Conservation (phyloP, 2,797 vertebrate genomes). For the Tenualosa ilisha region DNA sequence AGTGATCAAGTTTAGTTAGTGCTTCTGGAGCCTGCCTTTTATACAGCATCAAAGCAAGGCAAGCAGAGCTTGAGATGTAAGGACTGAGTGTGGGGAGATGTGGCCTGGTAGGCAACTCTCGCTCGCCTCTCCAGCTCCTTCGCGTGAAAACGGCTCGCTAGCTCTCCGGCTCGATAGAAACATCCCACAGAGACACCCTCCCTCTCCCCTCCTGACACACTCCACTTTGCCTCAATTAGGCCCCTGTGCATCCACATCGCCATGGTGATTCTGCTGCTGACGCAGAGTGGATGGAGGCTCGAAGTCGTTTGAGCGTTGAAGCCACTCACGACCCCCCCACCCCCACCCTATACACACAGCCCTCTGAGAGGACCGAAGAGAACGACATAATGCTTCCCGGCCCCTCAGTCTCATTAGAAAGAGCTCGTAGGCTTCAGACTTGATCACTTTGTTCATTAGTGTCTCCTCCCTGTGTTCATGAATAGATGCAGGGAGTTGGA, state of each 20-base stretch:
- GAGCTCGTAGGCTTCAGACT: constrained; percentile 12
- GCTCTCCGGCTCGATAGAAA: constrained; percentile 43
- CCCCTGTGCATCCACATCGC: constrained; percentile 50
- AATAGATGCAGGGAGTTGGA: background rate
- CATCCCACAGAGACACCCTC: constrained; percentile 33
- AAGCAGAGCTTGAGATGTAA: background rate
- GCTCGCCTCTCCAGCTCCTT: background rate
- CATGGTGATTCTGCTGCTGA: constrained; percentile 63
- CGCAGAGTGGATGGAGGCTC: constrained; percentile 59
- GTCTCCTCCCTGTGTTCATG: background rate
- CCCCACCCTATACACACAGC: constrained; percentile 4
- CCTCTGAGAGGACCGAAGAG: constrained; percentile 23
- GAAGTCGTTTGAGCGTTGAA: constrained; percentile 52
- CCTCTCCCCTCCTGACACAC: background rate
- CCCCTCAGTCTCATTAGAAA: constrained; percentile 40
- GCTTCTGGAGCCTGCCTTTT: background rate
- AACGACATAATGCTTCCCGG: constrained; percentile 29
- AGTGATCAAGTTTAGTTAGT: background rate
- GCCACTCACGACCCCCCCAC: constrained; percentile 18
- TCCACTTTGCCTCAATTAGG: constrained; percentile 38
- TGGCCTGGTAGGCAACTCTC: background rate
- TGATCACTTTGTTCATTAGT: background rate
- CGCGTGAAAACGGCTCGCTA: constrained; percentile 23
- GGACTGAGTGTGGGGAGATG: background rate
- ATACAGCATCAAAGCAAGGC: background rate